phyloP scores from a whole-genome alignment of 2,797 vertebrate genomes.

The Epinephelus awoara region DNA sequence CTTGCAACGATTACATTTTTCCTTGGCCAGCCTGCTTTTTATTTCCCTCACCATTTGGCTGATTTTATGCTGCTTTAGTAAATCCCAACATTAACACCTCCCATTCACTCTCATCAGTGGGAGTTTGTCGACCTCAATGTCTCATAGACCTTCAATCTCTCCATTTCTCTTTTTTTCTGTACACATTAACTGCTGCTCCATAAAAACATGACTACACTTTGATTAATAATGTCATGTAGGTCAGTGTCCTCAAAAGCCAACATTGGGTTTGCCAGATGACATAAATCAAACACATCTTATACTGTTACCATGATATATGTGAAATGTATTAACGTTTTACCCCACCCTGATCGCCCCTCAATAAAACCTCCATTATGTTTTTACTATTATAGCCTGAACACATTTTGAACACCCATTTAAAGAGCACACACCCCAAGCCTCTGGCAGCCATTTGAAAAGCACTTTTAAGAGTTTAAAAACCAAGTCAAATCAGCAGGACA shows the following conservation, averaged over 20 bases:
- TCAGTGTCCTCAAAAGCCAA: conserved; percentile 29
- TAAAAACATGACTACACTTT: conserved; percentile 35
- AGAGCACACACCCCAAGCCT: not conserved
- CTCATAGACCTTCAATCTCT: conserved; percentile 14
- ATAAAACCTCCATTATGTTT: conserved; percentile 29
- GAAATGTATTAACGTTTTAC: conserved; percentile 21
- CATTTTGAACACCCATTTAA: conserved; percentile 36
- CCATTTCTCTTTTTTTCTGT: not conserved
- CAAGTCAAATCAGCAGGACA: conserved; percentile 42
- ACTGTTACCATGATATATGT: conserved; percentile 24
- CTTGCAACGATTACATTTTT: conserved; percentile 14
- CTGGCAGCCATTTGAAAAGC: conserved; percentile 28
- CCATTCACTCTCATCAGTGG: conserved; percentile 42
- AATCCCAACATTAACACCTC: conserved; percentile 55
- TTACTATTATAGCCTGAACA: conserved; percentile 18
- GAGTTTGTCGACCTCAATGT: conserved; percentile 34
- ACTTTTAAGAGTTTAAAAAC: conserved; percentile 24
- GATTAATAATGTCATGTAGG: conserved; percentile 18
- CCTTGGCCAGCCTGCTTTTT: conserved; percentile 23
- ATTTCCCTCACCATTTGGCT: conserved; percentile 43
- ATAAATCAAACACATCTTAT: conserved; percentile 38
- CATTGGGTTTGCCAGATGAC: conserved; percentile 8
- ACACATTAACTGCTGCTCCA: conserved; percentile 11
- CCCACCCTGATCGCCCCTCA: not conserved
- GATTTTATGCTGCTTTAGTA: conserved; percentile 55